Conservation (phyloP, 2,797 vertebrate species). For the Melanotaenia pygmaea region DNA sequence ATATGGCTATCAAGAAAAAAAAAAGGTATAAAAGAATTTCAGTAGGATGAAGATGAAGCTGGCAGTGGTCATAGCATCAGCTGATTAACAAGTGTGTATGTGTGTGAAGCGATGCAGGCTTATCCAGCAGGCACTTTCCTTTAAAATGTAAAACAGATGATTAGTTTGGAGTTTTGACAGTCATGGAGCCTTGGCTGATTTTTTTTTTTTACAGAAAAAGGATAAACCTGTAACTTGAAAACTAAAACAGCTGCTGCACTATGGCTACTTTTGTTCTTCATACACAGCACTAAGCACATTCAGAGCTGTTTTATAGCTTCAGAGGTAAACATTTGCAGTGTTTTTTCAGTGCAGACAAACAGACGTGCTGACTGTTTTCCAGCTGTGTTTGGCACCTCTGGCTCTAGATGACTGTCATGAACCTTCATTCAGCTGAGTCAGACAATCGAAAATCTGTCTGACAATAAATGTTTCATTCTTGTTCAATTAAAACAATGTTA, state of each 20-base stretch:
- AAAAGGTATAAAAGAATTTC: neutral
- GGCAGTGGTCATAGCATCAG: conserved; percentile 17
- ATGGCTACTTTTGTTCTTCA: neutral
- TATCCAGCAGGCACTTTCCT: conserved; percentile 48
- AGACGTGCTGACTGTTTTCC: neutral
- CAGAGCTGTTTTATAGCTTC: no score
- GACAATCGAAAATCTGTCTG: no score
- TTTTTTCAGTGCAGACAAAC: no score
- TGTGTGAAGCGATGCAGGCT: neutral
- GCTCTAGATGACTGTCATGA: neutral
- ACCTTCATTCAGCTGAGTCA: neutral
- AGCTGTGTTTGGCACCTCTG: neutral
- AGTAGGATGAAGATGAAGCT: conserved; percentile 1
- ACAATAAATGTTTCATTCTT: neutral
- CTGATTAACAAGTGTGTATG: neutral
- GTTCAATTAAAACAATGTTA: neutral
- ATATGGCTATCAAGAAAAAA: no score
- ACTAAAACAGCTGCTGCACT: conserved; percentile 4
- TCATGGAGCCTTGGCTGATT: neutral
- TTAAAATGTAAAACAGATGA: conserved; percentile 15
- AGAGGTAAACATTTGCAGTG: no score
- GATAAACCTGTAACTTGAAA: neutral
- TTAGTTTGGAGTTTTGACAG: conserved; percentile 10
- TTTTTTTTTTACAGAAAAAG: conserved; percentile 2
- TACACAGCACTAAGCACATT: neutral